Percentiles rank a stretch among this genome's conserved stretches.
phyloP scores from a whole-genome alignment of 2,888 invertebrate species.

The Orthonevra nobilis region DNA sequence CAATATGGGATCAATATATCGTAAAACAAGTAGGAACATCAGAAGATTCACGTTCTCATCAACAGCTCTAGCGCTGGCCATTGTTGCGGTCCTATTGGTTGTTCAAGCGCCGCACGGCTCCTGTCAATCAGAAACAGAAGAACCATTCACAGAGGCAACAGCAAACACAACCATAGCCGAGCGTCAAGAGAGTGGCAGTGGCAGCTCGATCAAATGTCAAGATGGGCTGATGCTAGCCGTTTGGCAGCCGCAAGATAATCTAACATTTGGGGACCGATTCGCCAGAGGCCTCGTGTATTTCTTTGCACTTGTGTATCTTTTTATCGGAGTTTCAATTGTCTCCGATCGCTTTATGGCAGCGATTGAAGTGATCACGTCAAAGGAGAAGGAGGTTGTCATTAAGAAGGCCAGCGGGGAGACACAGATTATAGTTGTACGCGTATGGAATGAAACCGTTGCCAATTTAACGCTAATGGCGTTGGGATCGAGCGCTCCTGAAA shows the following conservation, averaged over 20 bases:
- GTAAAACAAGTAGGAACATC: conserved; percentile 51
- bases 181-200: conserved; percentile 62
- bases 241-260: conserved; percentile 92
- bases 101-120: conserved; percentile 54
- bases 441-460: conserved; percentile 99
- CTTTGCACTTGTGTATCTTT: conserved; percentile 93
- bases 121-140: conserved; percentile 54
- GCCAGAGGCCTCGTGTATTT: conserved; percentile 96
- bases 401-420: conserved; percentile 93
- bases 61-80: conserved; percentile 49
- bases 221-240: conserved; percentile 93
- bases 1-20: conserved; percentile 66
- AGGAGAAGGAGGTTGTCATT: conserved; percentile 96
- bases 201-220: conserved; percentile 82
- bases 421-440: conserved; percentile 93
- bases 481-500: conserved; percentile 99
- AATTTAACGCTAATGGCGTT: conserved; percentile 99
- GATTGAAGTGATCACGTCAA: conserved; percentile 99
- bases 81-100: conserved; percentile 27
- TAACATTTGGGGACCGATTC: conserved; percentile 88
- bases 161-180: conserved; percentile 58
- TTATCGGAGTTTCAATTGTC: conserved; percentile 99
- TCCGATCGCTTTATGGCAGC: conserved; percentile 99
- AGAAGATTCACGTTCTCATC: conserved; percentile 47
- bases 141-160: conserved; percentile 11